Evolutionary conservation across 1,140 invertebrate species (phyloP).

Genomic region (Diploscapter pachys): DNA sequence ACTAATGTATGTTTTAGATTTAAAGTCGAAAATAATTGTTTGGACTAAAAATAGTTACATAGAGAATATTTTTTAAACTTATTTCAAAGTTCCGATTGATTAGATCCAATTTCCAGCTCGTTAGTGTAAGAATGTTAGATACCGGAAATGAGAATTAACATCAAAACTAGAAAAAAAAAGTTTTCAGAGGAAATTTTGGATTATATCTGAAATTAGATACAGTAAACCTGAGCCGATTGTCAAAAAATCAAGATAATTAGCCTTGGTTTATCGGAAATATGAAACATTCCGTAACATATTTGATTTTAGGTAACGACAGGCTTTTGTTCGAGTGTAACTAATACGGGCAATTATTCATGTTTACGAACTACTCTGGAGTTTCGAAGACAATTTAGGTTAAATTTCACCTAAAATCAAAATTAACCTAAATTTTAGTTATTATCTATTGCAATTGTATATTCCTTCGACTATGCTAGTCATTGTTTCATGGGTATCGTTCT

Average conservation of each 20-base stretch:
- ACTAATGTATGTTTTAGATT: constrained; percentile 64
- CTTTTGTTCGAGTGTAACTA: constrained; percentile 30
- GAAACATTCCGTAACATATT: no score
- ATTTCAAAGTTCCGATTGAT: no score
- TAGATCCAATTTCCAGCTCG: no score
- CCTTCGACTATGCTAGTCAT: constrained; percentile 64
- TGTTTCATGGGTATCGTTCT: constrained; percentile 37
- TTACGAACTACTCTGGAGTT: constrained; percentile 29
- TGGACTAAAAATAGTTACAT: constrained; percentile 66
- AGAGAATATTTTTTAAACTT: no score
- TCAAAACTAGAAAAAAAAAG: background rate
- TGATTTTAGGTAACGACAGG: constrained; percentile 66
- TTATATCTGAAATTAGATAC: background rate
- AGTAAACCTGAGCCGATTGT: no score
- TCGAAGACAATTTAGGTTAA: constrained; percentile 33
- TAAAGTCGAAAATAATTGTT: background rate
- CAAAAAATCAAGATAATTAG: no score
- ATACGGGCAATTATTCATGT: constrained; percentile 38
- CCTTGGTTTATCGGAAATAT: constrained; percentile 54
- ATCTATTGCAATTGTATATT: constrained; percentile 75
- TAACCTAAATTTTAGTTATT: constrained; percentile 68
- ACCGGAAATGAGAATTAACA: background rate
- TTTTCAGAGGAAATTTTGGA: background rate
- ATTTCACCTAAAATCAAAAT: background rate
- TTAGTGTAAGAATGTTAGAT: no score